These are phyloP conservation scores for Aplysina aerophoba DNA, from an alignment of 37 sponge, comb jelly and placozoan genomes.

Conservation along the genomic window DNA sequence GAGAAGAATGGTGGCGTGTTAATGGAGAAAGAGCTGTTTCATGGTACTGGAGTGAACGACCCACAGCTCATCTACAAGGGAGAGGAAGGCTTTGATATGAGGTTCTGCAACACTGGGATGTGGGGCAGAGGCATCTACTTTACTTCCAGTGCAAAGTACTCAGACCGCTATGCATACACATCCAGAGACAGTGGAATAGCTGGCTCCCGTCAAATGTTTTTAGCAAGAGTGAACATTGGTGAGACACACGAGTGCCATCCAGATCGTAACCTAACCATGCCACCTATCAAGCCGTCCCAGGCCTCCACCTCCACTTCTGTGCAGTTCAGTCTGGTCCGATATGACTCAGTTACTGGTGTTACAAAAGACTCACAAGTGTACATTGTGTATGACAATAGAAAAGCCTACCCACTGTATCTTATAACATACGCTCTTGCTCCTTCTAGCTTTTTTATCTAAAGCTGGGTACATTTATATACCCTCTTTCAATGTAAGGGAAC, in stretches of 20 bases:
- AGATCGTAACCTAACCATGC: constrained; percentile 45
- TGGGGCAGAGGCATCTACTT: constrained; percentile 54
- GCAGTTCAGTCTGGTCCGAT: constrained; percentile 24
- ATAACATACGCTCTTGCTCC: constrained; percentile 23
- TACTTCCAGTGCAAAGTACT: constrained; percentile 42
- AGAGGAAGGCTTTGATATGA: constrained; percentile 53
- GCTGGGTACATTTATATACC: too few relatives aligned
- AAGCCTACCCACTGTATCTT: constrained; percentile 61
- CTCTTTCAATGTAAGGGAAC: too few relatives aligned
- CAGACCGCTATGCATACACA: constrained; percentile 12
- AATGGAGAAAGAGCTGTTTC: constrained; percentile 29
- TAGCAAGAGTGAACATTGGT: constrained; percentile 50
- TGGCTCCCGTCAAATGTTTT: constrained; percentile 2
- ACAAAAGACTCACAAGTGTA: constrained; percentile 39
- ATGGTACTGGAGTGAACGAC: constrained; percentile 12
- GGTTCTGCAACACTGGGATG: constrained; percentile 1
- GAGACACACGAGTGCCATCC: constrained; percentile 31
- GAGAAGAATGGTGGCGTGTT: not conserved
- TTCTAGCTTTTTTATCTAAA: too few relatives aligned
- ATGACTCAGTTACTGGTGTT: constrained; percentile 53
- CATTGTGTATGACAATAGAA: constrained; percentile 50
- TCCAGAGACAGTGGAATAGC: not conserved
- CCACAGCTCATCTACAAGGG: constrained; percentile 26
- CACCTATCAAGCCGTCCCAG: constrained; percentile 42
- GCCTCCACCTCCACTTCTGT: not conserved